These are phyloP conservation scores for Dreissena rostriformis DNA, from an alignment of 1,140 invertebrate species.

Conservation along the genomic window DNA sequence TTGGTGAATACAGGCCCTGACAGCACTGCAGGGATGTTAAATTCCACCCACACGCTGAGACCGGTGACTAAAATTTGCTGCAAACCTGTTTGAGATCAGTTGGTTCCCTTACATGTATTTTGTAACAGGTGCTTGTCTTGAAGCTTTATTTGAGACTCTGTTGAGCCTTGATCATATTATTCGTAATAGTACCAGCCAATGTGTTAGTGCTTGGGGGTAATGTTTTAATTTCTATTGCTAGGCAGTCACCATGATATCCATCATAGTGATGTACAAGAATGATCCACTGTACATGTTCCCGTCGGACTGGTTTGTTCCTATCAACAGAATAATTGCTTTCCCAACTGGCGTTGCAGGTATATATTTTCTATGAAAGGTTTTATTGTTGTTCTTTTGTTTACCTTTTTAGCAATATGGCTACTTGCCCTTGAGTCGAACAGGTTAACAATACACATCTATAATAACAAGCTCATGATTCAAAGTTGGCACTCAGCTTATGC, in stretches of 20 bases:
- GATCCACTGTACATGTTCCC: slow-evolving; percentile 65
- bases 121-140: too few relatives aligned
- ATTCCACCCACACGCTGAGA: too few relatives aligned
- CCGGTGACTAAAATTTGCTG: too few relatives aligned
- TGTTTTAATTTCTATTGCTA: slow-evolving; percentile 46
- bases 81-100: too few relatives aligned
- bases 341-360: slow-evolving; percentile 70
- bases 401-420: not conserved
- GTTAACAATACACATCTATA: too few relatives aligned
- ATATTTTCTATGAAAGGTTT: not conserved
- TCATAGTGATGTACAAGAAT: slow-evolving; percentile 61
- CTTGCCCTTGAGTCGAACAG: not conserved
- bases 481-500: not conserved
- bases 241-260: slow-evolving; percentile 62
- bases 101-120: too few relatives aligned
- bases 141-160: too few relatives aligned
- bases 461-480: not conserved
- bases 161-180: too few relatives aligned
- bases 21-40: too few relatives aligned
- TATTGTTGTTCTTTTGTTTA: not conserved
- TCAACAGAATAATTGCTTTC: slow-evolving; percentile 68
- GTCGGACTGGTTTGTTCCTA: slow-evolving; percentile 64
- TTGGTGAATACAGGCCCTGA: too few relatives aligned
- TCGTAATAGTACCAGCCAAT: too few relatives aligned
- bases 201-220: too few relatives aligned